These are phyloP conservation scores for Brachypodius melanocephalos DNA, from an alignment of 2,113 vertebrate genomes.

Conservation along the genomic window DNA sequence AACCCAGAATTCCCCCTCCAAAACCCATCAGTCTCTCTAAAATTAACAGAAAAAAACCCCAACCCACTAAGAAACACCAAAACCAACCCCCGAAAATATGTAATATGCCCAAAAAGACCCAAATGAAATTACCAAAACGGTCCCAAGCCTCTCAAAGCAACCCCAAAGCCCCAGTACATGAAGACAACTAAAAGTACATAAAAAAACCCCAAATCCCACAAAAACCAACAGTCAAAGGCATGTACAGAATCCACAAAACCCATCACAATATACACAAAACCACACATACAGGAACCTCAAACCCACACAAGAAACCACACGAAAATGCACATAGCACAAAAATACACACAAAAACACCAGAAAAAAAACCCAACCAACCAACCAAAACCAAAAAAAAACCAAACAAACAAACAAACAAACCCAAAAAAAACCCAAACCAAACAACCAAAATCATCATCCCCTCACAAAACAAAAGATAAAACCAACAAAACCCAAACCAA, in stretches of 20 bases:
- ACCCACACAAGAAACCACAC: background rate
- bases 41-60: background rate
- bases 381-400: background rate
- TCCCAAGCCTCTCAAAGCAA: background rate
- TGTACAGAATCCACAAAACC: background rate
- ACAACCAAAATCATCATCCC: no score
- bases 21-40: background rate
- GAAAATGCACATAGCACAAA: background rate
- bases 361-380: no score
- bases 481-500: background rate
- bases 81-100: accelerated
- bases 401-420: no score
- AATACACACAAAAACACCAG: background rate
- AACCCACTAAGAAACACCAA: background rate
- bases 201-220: background rate
- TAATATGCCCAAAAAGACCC: background rate
- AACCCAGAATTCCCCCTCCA: accelerated
- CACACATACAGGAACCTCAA: background rate
- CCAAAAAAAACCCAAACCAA: no score
- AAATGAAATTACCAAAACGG: background rate
- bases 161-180: background rate
- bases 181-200: background rate
- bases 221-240: background rate
- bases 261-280: background rate
- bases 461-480: no score